These are phyloP conservation scores for Falco berigora DNA, from an alignment of 2,797 vertebrate genomes.

Conservation along the genomic window DNA sequence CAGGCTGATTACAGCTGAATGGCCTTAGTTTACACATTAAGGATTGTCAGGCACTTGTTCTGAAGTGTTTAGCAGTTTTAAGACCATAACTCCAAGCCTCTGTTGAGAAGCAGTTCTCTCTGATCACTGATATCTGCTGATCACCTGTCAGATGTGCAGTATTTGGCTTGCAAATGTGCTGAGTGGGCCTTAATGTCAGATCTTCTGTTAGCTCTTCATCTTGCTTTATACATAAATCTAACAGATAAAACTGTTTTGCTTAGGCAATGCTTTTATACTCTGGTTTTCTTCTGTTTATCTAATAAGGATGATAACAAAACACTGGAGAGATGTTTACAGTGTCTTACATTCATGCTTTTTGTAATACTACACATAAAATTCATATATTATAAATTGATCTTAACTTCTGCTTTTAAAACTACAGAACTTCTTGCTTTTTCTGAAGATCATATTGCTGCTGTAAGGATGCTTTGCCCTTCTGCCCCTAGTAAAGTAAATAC, in stretches of 20 bases:
- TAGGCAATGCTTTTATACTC: background rate
- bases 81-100: conserved; percentile 61
- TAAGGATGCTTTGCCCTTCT: background rate
- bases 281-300: background rate
- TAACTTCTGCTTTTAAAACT: background rate
- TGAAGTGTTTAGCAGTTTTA: background rate
- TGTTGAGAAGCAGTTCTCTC: conserved; percentile 55
- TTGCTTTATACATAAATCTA: background rate
- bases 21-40: background rate
- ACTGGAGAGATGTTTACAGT: background rate
- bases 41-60: background rate
- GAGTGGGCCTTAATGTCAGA: background rate
- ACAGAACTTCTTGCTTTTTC: background rate
- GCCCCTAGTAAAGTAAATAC: background rate
- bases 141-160: conserved; percentile 24
- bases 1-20: background rate
- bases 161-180: conserved; percentile 39
- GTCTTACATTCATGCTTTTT: background rate
- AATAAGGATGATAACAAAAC: background rate
- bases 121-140: background rate
- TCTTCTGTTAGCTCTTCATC: background rate
- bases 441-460: background rate
- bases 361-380: background rate
- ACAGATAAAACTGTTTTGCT: background rate
- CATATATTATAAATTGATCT: background rate